Percentiles rank a stretch among this genome's conserved stretches.
These are phyloP conservation scores for Epirrhoe tristata DNA, from an alignment of 2,888 invertebrate species.

Conservation along the genomic window DNA sequence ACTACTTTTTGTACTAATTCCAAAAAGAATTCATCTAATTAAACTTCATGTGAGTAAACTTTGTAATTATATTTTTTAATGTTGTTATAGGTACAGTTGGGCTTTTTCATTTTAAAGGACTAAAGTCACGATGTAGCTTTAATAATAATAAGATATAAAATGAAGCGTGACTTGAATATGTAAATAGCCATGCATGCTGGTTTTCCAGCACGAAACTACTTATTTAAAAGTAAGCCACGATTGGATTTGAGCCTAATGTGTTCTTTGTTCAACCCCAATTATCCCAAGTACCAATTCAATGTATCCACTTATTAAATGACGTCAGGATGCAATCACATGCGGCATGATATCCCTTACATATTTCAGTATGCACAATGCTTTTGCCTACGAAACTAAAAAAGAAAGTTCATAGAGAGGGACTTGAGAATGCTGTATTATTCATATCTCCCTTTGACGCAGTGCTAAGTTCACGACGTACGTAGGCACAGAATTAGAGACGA, in stretches of 20 bases:
- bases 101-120: no score
- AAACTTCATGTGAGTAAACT: no score
- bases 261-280: conserved; percentile 6
- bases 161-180: conserved; percentile 3
- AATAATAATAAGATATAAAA: neutral
- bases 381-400: neutral
- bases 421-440: conserved; percentile 57
- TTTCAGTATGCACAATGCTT: neutral
- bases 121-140: no score
- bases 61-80: no score
- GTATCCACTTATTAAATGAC: neutral
- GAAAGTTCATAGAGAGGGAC: conserved; percentile 2
- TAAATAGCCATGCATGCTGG: neutral
- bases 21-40: no score
- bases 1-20: no score
- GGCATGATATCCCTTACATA: neutral
- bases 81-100: no score
- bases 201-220: conserved; percentile 3
- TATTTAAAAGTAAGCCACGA: conserved; percentile 14
- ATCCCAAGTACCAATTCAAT: conserved; percentile 1
- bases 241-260: conserved; percentile 10
- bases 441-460: conserved; percentile 67
- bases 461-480: conserved; percentile 58
- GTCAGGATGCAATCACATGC: neutral
- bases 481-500: conserved; percentile 66